Conservation (phyloP, 2,113 vertebrate species). For the Lagenorhynchus albirostris region DNA sequence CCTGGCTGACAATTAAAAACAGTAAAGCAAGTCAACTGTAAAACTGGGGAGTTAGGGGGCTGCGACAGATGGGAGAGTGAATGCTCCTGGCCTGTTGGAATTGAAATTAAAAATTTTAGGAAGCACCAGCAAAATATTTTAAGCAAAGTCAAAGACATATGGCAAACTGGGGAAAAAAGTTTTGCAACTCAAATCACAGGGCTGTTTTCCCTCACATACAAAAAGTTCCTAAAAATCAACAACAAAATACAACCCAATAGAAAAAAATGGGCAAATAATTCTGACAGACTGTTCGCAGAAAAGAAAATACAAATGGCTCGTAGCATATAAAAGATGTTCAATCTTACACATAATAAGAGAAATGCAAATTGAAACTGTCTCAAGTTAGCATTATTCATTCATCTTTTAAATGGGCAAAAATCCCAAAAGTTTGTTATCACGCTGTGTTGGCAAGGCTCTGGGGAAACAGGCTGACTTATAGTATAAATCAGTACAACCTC, state of each 20-base stretch:
- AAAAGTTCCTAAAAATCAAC: slow-evolving; percentile 44
- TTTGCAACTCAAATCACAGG: background rate
- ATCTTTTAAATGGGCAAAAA: slow-evolving; percentile 1
- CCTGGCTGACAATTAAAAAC: background rate
- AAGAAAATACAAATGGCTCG: slow-evolving; percentile 16
- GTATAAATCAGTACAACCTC: background rate
- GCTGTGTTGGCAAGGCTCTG: background rate
- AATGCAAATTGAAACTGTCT: background rate
- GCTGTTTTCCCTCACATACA: background rate
- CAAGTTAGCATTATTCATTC: background rate
- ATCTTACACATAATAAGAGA: background rate
- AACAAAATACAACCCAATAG: background rate
- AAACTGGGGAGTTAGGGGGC: background rate
- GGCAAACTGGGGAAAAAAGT: background rate
- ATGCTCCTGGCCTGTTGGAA: background rate
- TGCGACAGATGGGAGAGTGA: background rate
- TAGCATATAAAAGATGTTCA: background rate
- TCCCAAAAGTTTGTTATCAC: background rate
- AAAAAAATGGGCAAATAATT: background rate
- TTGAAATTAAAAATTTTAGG: background rate
- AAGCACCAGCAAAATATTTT: background rate
- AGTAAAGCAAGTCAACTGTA: background rate
- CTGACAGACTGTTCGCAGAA: background rate
- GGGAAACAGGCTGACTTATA: background rate
- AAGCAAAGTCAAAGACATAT: background rate